Evolutionary conservation across 2,888 invertebrate species (phyloP), one percentile per base, ranked within the genome.

Genomic region (Leptothorax acervorum): DNA sequence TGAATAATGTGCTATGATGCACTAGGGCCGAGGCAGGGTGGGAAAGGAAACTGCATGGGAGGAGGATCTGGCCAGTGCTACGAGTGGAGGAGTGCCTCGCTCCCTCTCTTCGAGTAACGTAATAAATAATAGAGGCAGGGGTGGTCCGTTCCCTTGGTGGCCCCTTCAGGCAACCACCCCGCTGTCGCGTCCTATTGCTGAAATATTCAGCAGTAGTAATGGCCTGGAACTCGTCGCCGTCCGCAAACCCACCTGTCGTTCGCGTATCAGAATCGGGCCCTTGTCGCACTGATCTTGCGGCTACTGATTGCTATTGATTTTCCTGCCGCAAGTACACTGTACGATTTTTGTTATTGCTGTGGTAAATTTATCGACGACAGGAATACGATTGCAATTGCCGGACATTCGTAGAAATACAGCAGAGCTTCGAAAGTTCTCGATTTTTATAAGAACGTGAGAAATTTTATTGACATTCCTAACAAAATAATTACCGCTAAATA

Each of bases 1-100:
- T 92, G 93, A 93, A 94, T 94, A 93, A 94, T 93, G 91, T 87
- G 92, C 91, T 90, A 92, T 92, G 92, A 93, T 91, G 92, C 90
- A 89, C 79, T n/a, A 85, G 86, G 85, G 83, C 35, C 23, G 65
- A 48, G 65, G 57, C 51, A 68, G 74, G 55, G 73, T 57, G 65
- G 70, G 68, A 74, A 81, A 83, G 76, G 68, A 82, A 83, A 84
- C 70, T 53, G 53, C 23, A 23, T 23, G 70, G 62, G 66, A 68
- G 63, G 63, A 15, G 78, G 84, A 68, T 81, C 71, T 76, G 73
- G 55, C 81, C 78, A 65, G 57, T 39, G 66, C 45, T 18, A 66
- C 82, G 48, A 81, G 73, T 28, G 71, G 71, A 70, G 82, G 83
- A 85, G 85, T 83, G 85, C 74, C 86, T 90, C 76, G 85, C 85